Evolutionary conservation across 2,888 invertebrate species (phyloP).

Genomic region (Brachypterus glaber): DNA sequence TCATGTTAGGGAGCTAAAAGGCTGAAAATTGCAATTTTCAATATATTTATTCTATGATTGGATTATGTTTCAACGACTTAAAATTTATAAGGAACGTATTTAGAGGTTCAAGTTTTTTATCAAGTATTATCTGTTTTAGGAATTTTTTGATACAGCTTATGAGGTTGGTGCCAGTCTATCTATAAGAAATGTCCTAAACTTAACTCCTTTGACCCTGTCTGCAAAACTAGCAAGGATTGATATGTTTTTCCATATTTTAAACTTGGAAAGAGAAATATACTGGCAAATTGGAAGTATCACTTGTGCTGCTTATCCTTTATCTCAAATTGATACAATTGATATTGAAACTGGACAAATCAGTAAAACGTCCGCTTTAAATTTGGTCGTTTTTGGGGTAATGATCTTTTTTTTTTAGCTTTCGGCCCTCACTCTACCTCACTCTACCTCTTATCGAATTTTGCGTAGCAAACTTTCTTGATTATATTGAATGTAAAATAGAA

Average conservation of each 20-base stretch:
- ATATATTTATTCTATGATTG: too few species aligned
- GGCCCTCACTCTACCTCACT: too few species aligned
- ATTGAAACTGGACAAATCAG: constrained; percentile 85
- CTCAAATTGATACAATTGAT: constrained; percentile 92
- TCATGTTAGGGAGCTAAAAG: too few species aligned
- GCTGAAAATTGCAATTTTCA: too few species aligned
- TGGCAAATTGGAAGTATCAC: constrained; percentile 96
- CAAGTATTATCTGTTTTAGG: constrained; percentile 41
- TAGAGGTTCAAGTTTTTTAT: constrained; percentile 4
- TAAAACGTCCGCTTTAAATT: constrained; percentile 87
- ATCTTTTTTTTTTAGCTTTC: too few species aligned
- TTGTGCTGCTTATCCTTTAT: constrained; percentile 93
- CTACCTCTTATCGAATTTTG: neutral
- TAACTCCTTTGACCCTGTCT: constrained; percentile 88
- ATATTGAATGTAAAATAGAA: constrained; percentile 7
- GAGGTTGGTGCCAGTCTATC: constrained; percentile 86
- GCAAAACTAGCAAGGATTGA: constrained; percentile 89
- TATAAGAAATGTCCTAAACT: constrained; percentile 72
- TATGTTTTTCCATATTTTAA: constrained; percentile 95
- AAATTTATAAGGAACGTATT: too few species aligned
- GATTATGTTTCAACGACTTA: too few species aligned
- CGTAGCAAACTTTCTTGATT: neutral
- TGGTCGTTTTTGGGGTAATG: constrained; percentile 92
- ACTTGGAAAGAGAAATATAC: constrained; percentile 91
- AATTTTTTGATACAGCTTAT: constrained; percentile 89